Percentiles rank a stretch among this genome's conserved stretches.
Conservation (phyloP, 2,888 invertebrate species). For the Candidula unifasciata region DNA sequence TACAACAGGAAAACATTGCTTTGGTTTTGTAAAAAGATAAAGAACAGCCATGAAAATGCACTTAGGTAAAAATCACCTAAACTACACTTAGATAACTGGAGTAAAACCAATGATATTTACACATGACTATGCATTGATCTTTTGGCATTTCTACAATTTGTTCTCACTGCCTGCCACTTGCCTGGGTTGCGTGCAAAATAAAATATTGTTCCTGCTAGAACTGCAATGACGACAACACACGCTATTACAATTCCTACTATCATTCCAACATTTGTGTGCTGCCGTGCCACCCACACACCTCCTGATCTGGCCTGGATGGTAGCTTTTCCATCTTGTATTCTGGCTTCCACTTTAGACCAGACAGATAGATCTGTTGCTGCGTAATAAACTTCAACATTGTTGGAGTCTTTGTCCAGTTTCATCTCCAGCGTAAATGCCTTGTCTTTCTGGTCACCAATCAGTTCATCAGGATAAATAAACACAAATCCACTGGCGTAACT, state of each 20-base stretch:
- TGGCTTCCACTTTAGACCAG: conserved; percentile 68
- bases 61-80: too few species aligned
- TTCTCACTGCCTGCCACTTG: conserved; percentile 63
- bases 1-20: too few species aligned
- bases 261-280: conserved; percentile 61
- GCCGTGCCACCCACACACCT: conserved; percentile 71
- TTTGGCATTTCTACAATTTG: conserved; percentile 56
- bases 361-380: conserved; percentile 61
- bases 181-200: conserved; percentile 70
- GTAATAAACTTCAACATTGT: conserved; percentile 63
- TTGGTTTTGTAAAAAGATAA: too few species aligned
- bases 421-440: conserved; percentile 42
- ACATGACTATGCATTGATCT: conserved; percentile 59
- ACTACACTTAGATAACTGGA: too few species aligned
- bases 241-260: conserved; percentile 69
- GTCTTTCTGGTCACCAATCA: conserved; percentile 52
- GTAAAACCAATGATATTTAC: conserved; percentile 21
- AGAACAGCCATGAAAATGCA: too few species aligned
- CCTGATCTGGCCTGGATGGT: conserved; percentile 64
- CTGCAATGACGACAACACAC: conserved; percentile 59
- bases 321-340: conserved; percentile 62
- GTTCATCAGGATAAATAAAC: conserved; percentile 66
- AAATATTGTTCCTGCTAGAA: conserved; percentile 64
- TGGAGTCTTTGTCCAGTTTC: conserved; percentile 59
- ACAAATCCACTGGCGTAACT: conserved; percentile 72